These are phyloP conservation scores for Dissostichus mawsoni DNA, from an alignment of 2,113 vertebrate species.

Conservation along the genomic window DNA sequence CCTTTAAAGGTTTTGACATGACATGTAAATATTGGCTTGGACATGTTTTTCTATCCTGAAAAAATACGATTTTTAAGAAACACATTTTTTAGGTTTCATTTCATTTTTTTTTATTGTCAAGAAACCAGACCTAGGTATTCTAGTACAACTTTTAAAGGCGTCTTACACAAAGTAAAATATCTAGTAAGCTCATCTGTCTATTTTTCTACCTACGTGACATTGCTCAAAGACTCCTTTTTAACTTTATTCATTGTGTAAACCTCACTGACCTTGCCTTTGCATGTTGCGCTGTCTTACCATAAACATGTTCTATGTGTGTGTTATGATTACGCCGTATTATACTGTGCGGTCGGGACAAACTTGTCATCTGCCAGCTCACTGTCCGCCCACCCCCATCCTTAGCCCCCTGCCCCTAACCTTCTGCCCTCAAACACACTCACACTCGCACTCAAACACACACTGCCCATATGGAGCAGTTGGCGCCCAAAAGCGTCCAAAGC, in stretches of 20 bases:
- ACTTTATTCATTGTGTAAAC: slow-evolving; percentile 64
- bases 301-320: not conserved
- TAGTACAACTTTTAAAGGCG: not conserved
- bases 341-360: slow-evolving; percentile 44
- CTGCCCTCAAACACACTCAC: slow-evolving; percentile 78
- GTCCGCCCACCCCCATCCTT: slow-evolving; percentile 67
- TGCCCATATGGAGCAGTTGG: slow-evolving; percentile 87
- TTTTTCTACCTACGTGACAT: not conserved
- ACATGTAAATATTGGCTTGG: not conserved
- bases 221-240: slow-evolving; percentile 78
- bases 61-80: no score
- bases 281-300: slow-evolving; percentile 75
- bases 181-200: not conserved
- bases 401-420: slow-evolving; percentile 84
- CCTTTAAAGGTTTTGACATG: not conserved
- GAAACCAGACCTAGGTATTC: no score
- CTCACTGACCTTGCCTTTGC: slow-evolving; percentile 2
- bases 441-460: slow-evolving; percentile 73
- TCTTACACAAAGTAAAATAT: not conserved
- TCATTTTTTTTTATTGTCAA: no score
- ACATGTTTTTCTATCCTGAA: not conserved
- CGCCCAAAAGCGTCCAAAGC: slow-evolving; percentile 83
- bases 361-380: slow-evolving; percentile 77
- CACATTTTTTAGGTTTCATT: no score
- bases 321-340: slow-evolving; percentile 29